Conservation (phyloP, 2,888 invertebrate species). For the Dascillus cervinus region DNA sequence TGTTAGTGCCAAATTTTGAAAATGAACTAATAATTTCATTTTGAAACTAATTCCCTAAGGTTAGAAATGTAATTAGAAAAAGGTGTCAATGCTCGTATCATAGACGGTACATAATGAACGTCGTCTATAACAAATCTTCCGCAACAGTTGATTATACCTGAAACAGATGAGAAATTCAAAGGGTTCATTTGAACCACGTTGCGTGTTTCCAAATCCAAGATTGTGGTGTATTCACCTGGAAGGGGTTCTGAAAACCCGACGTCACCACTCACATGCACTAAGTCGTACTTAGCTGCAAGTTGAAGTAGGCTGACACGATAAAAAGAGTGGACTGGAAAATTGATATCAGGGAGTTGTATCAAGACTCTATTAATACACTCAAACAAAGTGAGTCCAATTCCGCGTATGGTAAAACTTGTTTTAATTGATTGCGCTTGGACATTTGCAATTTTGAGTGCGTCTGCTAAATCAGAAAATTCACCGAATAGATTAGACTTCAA, state of each 20-base stretch:
- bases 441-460: not conserved
- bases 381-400: constrained; percentile 1
- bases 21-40: too few species aligned
- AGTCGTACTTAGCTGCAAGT: constrained; percentile 4
- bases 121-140: constrained; percentile 2
- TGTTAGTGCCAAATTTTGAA: too few species aligned
- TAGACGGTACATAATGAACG: too few species aligned
- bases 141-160: constrained; percentile 1
- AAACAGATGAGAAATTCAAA: not conserved
- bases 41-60: too few species aligned
- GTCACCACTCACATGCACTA: not conserved
- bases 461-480: not conserved
- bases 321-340: constrained; percentile 1
- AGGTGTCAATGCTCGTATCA: too few species aligned
- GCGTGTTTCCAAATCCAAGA: not conserved
- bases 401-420: not conserved
- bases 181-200: constrained; percentile 1
- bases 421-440: not conserved
- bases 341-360: not conserved
- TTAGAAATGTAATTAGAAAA: too few species aligned
- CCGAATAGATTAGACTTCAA: not conserved
- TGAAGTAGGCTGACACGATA: constrained; percentile 1
- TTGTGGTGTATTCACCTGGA: not conserved
- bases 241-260: not conserved
- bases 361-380: not conserved